phyloP scores from a whole-genome alignment of 2,888 invertebrate genomes.

The Dichetophora obliterata region DNA sequence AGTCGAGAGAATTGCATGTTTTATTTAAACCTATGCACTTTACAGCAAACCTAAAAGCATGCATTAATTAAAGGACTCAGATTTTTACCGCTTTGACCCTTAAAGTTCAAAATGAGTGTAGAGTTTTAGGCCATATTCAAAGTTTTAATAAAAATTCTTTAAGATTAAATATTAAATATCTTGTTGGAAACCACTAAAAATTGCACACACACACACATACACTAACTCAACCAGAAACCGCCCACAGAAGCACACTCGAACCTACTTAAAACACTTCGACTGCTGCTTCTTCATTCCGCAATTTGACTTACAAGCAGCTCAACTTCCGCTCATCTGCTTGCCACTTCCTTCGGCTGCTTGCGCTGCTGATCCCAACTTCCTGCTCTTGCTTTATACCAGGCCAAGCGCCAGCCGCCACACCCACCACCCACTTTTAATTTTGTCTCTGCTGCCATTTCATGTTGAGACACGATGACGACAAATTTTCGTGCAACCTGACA shows the following conservation, averaged over 20 bases:
- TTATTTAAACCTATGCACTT: background rate
- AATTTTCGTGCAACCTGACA: constrained; percentile 67
- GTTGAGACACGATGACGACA: constrained; percentile 64
- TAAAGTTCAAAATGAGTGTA: no score
- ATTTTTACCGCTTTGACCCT: no score
- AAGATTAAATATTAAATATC: no score
- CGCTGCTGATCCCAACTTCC: background rate
- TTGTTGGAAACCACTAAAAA: background rate
- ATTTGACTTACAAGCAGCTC: constrained; percentile 33
- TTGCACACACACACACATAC: background rate
- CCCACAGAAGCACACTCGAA: constrained; percentile 15
- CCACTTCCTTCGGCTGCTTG: background rate
- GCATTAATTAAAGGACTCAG: no score
- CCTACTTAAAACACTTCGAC: background rate
- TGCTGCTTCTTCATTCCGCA: constrained; percentile 11
- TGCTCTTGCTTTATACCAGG: background rate
- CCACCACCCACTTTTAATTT: constrained; percentile 12
- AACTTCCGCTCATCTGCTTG: constrained; percentile 3
- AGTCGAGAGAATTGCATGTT: background rate
- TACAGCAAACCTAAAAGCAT: no score
- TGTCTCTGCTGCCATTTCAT: constrained; percentile 29
- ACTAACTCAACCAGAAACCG: background rate
- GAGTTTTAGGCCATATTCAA: no score
- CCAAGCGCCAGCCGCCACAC: background rate
- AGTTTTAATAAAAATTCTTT: no score